Evolutionary conservation across 1,140 invertebrate species (phyloP).

Genomic region (Drosophila miranda): DNA sequence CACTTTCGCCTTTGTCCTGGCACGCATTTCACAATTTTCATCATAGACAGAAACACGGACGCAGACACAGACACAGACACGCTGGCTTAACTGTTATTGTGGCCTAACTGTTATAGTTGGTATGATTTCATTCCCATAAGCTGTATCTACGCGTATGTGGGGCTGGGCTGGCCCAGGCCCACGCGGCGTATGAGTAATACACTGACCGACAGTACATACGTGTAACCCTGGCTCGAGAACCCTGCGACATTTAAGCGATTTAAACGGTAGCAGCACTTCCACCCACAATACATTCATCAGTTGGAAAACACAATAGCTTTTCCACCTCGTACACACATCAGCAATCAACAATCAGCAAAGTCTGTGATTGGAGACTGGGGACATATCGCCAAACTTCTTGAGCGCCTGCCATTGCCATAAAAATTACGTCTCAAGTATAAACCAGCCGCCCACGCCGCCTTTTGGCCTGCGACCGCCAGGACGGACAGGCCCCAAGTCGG

Average conservation of each 20-base stretch:
- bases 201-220: constrained; percentile 4
- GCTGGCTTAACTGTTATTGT: constrained; percentile 39
- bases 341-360: no score
- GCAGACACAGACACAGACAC: constrained; percentile 11
- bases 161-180: constrained; percentile 20
- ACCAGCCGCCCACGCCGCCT: constrained; percentile 56
- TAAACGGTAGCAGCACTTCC: constrained; percentile 3
- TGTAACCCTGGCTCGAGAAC: constrained; percentile 2
- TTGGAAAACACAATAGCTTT: constrained; percentile 7
- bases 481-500: not conserved
- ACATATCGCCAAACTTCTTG: constrained; percentile 29
- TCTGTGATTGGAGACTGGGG: no score
- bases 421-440: constrained; percentile 22
- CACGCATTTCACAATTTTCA: constrained; percentile 71
- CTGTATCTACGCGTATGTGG: no score
- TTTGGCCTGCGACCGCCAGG: constrained; percentile 13
- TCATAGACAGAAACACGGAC: constrained; percentile 41
- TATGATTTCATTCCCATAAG: constrained; percentile 71
- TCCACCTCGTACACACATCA: no score
- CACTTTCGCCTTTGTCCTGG: constrained; percentile 28
- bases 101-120: constrained; percentile 42
- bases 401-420: constrained; percentile 25
- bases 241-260: constrained; percentile 5
- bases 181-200: constrained; percentile 71
- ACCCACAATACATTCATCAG: constrained; percentile 4